These are phyloP conservation scores for Caenorhabditis imperialis DNA, from an alignment of 2,888 invertebrate species.

Conservation along the genomic window DNA sequence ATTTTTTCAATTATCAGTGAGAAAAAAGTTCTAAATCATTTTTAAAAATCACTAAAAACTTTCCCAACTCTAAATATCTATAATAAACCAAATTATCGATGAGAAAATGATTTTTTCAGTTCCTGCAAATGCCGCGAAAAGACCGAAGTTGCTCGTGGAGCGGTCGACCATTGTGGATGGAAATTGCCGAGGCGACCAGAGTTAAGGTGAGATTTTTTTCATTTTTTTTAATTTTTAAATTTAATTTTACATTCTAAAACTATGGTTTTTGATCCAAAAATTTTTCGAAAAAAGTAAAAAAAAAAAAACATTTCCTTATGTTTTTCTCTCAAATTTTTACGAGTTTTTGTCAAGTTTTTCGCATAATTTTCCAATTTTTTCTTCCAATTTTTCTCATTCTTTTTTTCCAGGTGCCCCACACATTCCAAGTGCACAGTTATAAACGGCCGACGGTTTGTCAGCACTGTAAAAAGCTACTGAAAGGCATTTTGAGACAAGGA, in stretches of 20 bases:
- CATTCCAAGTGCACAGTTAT: conserved; percentile 95
- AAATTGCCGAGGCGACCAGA: conserved; percentile 83
- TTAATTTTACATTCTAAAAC: too few relatives aligned
- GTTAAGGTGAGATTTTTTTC: conserved; percentile 78
- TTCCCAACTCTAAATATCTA: too few relatives aligned
- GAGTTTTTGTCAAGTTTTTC: conserved; percentile 1
- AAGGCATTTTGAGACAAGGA: conserved; percentile 92
- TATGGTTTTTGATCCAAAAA: neutral
- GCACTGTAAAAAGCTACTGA: conserved; percentile 93
- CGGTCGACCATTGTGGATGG: conserved; percentile 84
- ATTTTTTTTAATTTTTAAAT: too few relatives aligned
- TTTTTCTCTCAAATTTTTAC: neutral
- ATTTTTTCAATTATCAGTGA: neutral
- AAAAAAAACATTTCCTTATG: too few relatives aligned
- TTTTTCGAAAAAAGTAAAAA: too few relatives aligned
- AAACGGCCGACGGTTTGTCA: conserved; percentile 96
- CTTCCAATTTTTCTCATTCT: conserved; percentile 46
- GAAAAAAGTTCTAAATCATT: too few relatives aligned
- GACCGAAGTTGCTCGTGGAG: conserved; percentile 79
- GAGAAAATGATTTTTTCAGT: conserved; percentile 61
- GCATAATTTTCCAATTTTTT: neutral
- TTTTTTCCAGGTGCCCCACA: conserved; percentile 89
- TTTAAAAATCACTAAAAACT: too few relatives aligned
- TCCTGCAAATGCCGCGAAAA: conserved; percentile 77
- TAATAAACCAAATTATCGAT: too few relatives aligned